Percentiles rank a stretch among this genome's conserved stretches.
Conservation (phyloP, 2,888 invertebrate genomes). For the Macrophya alboannulata region DNA sequence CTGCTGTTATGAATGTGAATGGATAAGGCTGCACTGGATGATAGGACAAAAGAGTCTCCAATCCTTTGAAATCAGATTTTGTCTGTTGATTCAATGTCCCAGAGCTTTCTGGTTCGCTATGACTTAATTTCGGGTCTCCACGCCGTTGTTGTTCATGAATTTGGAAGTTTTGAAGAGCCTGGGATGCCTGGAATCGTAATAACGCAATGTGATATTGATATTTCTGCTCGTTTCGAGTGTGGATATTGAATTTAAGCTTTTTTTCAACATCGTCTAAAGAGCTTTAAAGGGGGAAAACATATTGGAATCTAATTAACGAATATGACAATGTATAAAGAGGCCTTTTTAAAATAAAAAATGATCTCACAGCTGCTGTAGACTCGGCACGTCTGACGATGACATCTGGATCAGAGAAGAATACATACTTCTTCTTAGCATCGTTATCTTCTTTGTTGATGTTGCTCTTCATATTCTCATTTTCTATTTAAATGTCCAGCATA, state of each 20-base stretch:
- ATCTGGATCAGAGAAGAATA: slow-evolving; percentile 73
- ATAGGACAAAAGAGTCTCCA: slow-evolving; percentile 64
- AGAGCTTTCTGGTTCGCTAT: slow-evolving; percentile 59
- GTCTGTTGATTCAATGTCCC: slow-evolving; percentile 50
- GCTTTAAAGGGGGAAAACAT: background rate
- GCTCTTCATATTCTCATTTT: slow-evolving; percentile 70
- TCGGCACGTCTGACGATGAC: slow-evolving; percentile 69
- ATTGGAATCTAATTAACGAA: background rate
- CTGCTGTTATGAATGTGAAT: slow-evolving; percentile 84
- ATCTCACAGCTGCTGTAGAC: slow-evolving; percentile 70
- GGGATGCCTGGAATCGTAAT: slow-evolving; percentile 63
- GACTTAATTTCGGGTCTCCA: slow-evolving; percentile 56
- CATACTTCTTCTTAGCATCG: slow-evolving; percentile 71
- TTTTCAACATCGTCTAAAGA: background rate
- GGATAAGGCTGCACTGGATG: slow-evolving; percentile 81
- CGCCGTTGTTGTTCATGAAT: slow-evolving; percentile 63
- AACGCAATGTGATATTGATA: background rate
- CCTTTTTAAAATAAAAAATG: background rate
- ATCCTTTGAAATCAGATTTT: slow-evolving; percentile 55
- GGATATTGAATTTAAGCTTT: background rate
- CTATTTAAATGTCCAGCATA: slow-evolving; percentile 45
- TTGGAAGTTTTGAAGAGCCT: slow-evolving; percentile 64
- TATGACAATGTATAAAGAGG: background rate
- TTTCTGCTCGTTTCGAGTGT: background rate
- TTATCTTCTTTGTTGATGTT: slow-evolving; percentile 66